These are phyloP conservation scores for Microctonus brassicae DNA, from an alignment of 2,888 invertebrate genomes.

Conservation along the genomic window DNA sequence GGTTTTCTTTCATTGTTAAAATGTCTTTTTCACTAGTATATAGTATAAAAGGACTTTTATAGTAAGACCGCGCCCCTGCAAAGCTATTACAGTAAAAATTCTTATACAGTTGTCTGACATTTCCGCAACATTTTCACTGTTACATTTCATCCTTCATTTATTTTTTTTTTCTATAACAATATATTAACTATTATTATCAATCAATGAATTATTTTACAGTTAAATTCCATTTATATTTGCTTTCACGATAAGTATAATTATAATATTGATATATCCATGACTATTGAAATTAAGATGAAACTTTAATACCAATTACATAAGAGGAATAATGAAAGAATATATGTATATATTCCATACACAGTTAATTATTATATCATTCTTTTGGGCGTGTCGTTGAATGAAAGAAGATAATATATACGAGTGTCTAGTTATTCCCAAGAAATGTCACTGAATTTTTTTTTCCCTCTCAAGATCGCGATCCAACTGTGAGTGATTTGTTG, in stretches of 20 bases:
- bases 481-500: constrained; percentile 29
- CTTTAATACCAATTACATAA: no score
- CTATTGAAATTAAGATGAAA: no score
- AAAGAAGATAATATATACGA: background rate
- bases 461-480: background rate
- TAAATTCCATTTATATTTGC: background rate
- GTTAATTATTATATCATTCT: background rate
- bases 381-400: background rate
- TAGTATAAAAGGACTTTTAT: background rate
- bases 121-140: background rate
- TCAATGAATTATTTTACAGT: background rate
- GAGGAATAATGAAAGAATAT: no score
- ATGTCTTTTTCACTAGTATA: background rate
- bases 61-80: background rate
- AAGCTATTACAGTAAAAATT: background rate
- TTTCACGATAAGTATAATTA: background rate
- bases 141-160: background rate
- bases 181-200: background rate
- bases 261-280: no score
- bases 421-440: background rate
- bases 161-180: background rate
- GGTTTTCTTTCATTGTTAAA: constrained; percentile 27
- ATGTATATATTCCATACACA: background rate
- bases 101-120: constrained; percentile 2
- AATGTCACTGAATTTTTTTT: background rate